Base-by-base conservation (phyloP, 2,888 invertebrate species). In the Neuroscelio doddi region DNA sequence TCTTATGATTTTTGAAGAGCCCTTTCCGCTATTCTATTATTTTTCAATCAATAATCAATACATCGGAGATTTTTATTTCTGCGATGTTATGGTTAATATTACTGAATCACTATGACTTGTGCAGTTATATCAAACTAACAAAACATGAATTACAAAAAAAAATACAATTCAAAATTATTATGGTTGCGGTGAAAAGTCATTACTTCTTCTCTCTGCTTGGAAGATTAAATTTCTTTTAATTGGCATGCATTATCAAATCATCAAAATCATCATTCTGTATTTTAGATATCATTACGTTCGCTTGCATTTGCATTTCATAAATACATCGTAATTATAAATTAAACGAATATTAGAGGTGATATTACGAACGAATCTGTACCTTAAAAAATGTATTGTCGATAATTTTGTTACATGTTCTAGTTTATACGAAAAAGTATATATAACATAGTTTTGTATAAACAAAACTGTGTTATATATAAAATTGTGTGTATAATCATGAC, bases 141-240 rank as follows among this genome's bases (percentile, higher is more conserved):
- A 77, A 77, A 76, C 73, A 77, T 72, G 70, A 74, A 75, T 65
- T 53, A 69, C 58, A 5, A 21, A 3, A 63, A 71, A 70, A 78
- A 74, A 70, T 69, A 72, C 68, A 68, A 68, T 66, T 71, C 69
- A 70, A 76, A 70, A 73, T 74, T 73, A 64, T 71, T 69, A 67
- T 83, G 84, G 84, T 84, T 84, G 83, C 80, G 84, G 84, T 84
- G 80, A 80, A 81, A 82, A 79, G 78, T 83, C 83, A 83, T 82
- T 82, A 81, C 81, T 81, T 77, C 82, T 82, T 77, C 78, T 80
- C 62, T 68, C 66, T 78, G 80, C 80, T 79, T 81, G 79, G 75
- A 82, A 81, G 76, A 82, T 82, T 77, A 78, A 80, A 77, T 78
- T 78, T 82, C 80, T 83, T 80, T 80, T 83, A 83, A 84, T 84